Conservation (phyloP, 2,888 invertebrate genomes). For the Dinocampus coccinellae region DNA sequence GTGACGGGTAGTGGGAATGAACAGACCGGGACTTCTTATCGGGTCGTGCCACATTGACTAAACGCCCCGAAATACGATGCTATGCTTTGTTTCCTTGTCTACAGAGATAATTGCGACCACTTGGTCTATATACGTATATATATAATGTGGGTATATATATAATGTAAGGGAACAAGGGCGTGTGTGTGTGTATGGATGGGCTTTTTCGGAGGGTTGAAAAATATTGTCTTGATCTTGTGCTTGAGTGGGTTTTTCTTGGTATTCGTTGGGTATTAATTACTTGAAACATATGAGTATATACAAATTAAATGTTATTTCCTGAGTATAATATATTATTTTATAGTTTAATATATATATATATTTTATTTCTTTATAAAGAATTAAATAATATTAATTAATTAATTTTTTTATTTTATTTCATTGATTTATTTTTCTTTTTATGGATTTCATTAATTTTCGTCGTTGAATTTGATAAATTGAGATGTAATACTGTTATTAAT, state of each 20-base stretch:
- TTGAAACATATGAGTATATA: constrained; percentile 33
- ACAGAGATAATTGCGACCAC: constrained; percentile 56
- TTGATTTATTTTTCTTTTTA: constrained; percentile 2
- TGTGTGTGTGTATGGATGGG: background rate
- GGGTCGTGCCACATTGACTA: constrained; percentile 59
- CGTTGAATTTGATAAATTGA: too few relatives aligned
- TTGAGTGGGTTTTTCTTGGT: constrained; percentile 26
- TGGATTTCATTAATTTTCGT: background rate
- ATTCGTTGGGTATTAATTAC: constrained; percentile 44
- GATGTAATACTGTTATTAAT: background rate
- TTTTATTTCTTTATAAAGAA: too few relatives aligned
- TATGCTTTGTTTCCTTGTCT: constrained; percentile 54
- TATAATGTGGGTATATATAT: background rate
- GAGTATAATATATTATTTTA: background rate
- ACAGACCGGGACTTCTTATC: constrained; percentile 55
- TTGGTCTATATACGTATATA: background rate
- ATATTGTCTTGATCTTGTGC: constrained; percentile 43
- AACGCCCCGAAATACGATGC: constrained; percentile 63
- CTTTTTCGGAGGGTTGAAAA: constrained; percentile 24
- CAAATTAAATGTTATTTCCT: constrained; percentile 22
- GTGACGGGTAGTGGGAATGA: constrained; percentile 28
- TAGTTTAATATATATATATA: background rate
- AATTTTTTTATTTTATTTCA: too few relatives aligned
- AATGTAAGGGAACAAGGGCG: background rate
- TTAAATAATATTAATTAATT: too few relatives aligned